Conservation (phyloP, 2,113 vertebrate genomes). For the Campylomormyrus tamandua region DNA sequence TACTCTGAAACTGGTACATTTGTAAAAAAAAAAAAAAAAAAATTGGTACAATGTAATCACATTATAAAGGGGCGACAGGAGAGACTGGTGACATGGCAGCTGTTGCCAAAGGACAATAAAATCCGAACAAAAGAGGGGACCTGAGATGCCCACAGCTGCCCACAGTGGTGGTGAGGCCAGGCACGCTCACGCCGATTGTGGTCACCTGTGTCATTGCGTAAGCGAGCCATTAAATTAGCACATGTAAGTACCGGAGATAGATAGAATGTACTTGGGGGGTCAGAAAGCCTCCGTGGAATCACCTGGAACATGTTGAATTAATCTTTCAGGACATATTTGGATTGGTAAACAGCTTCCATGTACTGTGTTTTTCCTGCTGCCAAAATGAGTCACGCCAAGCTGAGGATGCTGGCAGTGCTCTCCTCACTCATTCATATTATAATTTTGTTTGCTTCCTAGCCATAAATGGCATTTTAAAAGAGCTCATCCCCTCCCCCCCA, state of each 20-base stretch:
- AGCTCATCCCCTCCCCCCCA: background rate
- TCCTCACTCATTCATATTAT: conserved; percentile 15
- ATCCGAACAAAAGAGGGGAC: background rate
- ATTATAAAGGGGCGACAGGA: background rate
- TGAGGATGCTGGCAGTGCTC: conserved; percentile 3
- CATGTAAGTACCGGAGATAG: conserved; percentile 9
- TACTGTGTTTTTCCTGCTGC: conserved; percentile 15
- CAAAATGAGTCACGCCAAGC: conserved; percentile 18
- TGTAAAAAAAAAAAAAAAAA: too few relatives aligned
- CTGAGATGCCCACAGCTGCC: background rate
- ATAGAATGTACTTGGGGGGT: background rate
- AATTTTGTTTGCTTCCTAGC: conserved; percentile 24
- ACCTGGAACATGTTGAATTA: conserved; percentile 17
- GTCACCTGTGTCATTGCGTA: conserved; percentile 8
- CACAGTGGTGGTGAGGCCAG: background rate
- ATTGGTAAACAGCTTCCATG: conserved; percentile 23
- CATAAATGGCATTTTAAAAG: conserved; percentile 17
- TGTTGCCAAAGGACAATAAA: background rate
- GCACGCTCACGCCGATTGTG: background rate
- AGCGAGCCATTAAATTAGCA: conserved; percentile 23
- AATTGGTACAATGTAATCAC: background rate
- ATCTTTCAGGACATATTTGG: conserved; percentile 26
- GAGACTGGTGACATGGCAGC: background rate
- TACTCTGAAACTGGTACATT: too few relatives aligned
- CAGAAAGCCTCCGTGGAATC: conserved; percentile 11